These are phyloP conservation scores for Bothrops jararaca DNA, from an alignment of 2,113 vertebrate species.

Conservation along the genomic window DNA sequence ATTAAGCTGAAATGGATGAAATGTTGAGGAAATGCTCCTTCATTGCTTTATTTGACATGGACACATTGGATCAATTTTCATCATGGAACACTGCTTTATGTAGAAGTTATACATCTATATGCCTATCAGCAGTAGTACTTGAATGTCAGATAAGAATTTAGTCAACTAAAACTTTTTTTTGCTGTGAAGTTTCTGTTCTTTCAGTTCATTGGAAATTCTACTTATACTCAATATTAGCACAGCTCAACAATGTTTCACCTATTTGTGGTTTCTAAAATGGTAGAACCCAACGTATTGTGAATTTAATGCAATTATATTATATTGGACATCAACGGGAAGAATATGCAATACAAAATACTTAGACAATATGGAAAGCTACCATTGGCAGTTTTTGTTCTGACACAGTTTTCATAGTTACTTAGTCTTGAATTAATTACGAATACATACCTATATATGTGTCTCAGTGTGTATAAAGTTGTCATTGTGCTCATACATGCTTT, in stretches of 20 bases:
- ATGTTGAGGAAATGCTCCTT: constrained; percentile 29
- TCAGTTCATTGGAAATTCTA: not conserved
- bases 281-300: not conserved
- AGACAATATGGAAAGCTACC: not conserved
- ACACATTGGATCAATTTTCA: not conserved
- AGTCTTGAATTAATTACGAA: not conserved
- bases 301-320: not conserved
- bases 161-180: constrained; percentile 16
- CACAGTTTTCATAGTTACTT: not conserved
- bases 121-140: not conserved
- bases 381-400: not conserved
- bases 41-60: constrained; percentile 19
- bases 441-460: not conserved
- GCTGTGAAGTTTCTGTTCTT: not conserved
- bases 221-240: not conserved
- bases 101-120: constrained; percentile 6
- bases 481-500: not conserved
- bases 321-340: not conserved
- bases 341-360: not conserved
- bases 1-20: constrained; percentile 22
- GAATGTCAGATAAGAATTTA: constrained; percentile 24
- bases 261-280: not conserved
- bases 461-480: not conserved
- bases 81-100: not conserved
- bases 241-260: not conserved